Conservation (phyloP, 2,797 vertebrate genomes). For the Caiman crocodilus region DNA sequence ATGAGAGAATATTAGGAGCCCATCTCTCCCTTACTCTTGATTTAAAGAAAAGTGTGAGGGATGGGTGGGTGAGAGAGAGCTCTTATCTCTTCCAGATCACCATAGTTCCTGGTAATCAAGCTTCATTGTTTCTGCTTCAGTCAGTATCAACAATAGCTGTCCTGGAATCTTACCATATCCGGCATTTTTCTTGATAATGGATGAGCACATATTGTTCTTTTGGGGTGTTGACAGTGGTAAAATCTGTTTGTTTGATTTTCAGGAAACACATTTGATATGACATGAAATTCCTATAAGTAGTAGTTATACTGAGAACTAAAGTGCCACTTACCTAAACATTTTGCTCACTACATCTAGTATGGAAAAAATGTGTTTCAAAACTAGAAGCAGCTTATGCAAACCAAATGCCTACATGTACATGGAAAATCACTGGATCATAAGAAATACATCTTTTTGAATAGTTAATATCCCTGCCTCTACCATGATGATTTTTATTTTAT, state of each 20-base stretch:
- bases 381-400: not conserved
- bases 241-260: not conserved
- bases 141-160: not conserved
- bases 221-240: not conserved
- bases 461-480: too few relatives aligned
- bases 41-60: not conserved
- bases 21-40: not conserved
- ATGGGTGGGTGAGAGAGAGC: not conserved
- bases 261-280: not conserved
- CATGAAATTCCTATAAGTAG: not conserved
- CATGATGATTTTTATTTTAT: too few relatives aligned
- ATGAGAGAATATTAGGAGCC: not conserved
- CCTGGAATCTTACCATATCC: not conserved
- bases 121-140: not conserved
- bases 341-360: not conserved
- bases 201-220: not conserved
- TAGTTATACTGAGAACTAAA: not conserved
- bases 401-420: not conserved
- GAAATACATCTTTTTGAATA: not conserved
- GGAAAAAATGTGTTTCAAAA: not conserved
- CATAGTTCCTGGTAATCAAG: accelerated
- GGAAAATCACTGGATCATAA: not conserved
- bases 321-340: not conserved
- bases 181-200: not conserved
- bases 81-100: not conserved